Evolutionary conservation across 2,113 vertebrate species (phyloP).

Genomic region (Kryptolebias marmoratus): DNA sequence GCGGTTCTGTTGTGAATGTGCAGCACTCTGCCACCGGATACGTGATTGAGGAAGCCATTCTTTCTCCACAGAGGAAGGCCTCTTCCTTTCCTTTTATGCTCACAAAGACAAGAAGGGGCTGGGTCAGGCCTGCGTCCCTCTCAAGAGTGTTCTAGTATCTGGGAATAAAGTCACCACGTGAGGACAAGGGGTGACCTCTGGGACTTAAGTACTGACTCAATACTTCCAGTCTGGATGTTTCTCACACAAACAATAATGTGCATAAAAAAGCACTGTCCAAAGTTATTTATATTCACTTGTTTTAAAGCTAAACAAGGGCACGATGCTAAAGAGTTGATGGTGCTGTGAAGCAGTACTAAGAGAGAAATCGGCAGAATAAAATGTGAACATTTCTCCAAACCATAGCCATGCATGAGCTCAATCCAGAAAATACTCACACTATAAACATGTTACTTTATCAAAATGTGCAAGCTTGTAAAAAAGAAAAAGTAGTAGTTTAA

Average conservation of each 20-base stretch:
- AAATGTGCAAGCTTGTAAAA: no score
- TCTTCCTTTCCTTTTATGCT: slow-evolving; percentile 80
- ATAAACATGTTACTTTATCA: no score
- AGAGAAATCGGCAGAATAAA: no score
- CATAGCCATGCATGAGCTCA: no score
- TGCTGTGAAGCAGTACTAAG: no score
- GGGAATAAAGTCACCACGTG: slow-evolving; percentile 52
- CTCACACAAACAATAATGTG: slow-evolving; percentile 18
- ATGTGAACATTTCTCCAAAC: no score
- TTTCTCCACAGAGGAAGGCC: slow-evolving; percentile 66
- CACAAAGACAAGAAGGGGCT: slow-evolving; percentile 79
- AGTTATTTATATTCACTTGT: neutral
- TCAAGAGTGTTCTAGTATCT: slow-evolving; percentile 67
- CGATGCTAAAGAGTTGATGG: slow-evolving; percentile 8
- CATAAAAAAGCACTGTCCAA: neutral
- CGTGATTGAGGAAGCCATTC: slow-evolving; percentile 67
- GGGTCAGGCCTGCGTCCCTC: slow-evolving; percentile 61
- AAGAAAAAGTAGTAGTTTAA: no score
- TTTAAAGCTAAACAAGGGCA: neutral
- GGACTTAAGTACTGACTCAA: slow-evolving; percentile 38
- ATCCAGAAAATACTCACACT: no score
- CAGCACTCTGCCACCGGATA: slow-evolving; percentile 65
- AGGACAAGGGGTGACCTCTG: slow-evolving; percentile 61
- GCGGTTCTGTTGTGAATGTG: slow-evolving; percentile 54
- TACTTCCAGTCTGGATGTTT: slow-evolving; percentile 27